Evolutionary conservation across 2,113 vertebrate genomes (phyloP).

Genomic region (Scatophagus argus): DNA sequence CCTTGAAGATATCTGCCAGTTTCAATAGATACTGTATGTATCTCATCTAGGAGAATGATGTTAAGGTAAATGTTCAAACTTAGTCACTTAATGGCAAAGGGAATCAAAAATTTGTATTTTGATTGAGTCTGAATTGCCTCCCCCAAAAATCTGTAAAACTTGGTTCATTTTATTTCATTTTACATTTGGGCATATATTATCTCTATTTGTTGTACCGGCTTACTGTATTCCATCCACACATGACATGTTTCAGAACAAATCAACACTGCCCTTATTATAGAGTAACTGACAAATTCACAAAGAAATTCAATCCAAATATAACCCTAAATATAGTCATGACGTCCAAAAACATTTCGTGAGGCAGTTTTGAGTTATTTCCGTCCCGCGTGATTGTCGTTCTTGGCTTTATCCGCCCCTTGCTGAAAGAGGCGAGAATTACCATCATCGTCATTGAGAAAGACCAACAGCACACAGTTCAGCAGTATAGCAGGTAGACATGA

Average conservation of each 20-base stretch:
- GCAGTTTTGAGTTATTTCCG: not conserved
- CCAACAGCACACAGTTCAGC: slow-evolving; percentile 9
- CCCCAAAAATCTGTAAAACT: not conserved
- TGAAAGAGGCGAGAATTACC: not conserved
- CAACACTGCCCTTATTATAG: not conserved
- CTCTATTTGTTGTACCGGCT: not conserved
- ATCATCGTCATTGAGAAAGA: slow-evolving; percentile 3
- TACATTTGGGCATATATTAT: not conserved
- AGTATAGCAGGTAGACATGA: slow-evolving; percentile 23
- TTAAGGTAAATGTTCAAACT: not conserved
- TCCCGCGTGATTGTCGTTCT: not conserved
- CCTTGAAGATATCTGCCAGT: not conserved
- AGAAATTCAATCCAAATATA: not conserved
- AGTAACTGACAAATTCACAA: not conserved
- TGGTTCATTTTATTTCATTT: not conserved
- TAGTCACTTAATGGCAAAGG: not conserved
- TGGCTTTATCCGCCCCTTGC: not conserved
- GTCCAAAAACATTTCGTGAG: not conserved
- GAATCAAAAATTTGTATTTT: not conserved
- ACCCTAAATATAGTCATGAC: not conserved
- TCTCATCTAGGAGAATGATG: not conserved
- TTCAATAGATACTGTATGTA: not conserved
- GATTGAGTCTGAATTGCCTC: not conserved
- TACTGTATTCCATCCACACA: not conserved
- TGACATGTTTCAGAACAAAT: not conserved